phyloP scores from a whole-genome alignment of 2,113 vertebrate genomes.

The Aplodontia rufa region DNA sequence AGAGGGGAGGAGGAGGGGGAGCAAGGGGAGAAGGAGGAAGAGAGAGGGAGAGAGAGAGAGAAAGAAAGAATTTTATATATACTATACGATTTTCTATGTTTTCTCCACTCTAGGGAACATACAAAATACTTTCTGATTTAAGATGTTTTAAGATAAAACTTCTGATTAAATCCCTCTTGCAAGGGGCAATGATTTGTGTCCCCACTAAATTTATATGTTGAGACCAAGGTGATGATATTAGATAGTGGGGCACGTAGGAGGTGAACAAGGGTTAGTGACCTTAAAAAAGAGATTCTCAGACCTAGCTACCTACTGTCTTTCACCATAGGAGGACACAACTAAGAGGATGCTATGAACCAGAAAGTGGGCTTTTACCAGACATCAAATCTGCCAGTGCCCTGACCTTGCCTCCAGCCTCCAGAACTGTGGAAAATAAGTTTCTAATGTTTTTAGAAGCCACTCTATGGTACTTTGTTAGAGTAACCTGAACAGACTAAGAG shows the following conservation, averaged over 20 bases:
- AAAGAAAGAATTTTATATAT: conserved; percentile 66
- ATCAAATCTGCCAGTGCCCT: not conserved
- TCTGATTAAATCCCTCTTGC: conserved; percentile 35
- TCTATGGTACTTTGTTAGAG: not conserved
- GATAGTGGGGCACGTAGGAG: not conserved
- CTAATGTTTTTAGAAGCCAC: not conserved
- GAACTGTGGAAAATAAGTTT: not conserved
- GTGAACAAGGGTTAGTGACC: not conserved
- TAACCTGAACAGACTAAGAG: not conserved
- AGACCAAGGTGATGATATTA: not conserved
- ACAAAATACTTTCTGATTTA: conserved; percentile 30
- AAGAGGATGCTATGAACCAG: not conserved
- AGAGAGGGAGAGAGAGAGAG: too few relatives aligned
- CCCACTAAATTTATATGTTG: not conserved
- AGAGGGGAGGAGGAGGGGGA: too few relatives aligned
- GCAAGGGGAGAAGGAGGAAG: too few relatives aligned
- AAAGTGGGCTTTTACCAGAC: not conserved
- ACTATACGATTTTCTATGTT: conserved; percentile 34
- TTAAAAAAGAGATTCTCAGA: not conserved
- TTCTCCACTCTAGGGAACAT: conserved; percentile 31
- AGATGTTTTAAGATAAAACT: conserved; percentile 43
- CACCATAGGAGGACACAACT: not conserved
- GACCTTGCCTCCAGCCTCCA: not conserved
- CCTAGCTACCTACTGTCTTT: not conserved
- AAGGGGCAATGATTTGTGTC: not conserved